Percentiles rank a stretch among this genome's conserved stretches.
Conservation (phyloP, 1,140 invertebrate species). For the Formica selysi region DNA sequence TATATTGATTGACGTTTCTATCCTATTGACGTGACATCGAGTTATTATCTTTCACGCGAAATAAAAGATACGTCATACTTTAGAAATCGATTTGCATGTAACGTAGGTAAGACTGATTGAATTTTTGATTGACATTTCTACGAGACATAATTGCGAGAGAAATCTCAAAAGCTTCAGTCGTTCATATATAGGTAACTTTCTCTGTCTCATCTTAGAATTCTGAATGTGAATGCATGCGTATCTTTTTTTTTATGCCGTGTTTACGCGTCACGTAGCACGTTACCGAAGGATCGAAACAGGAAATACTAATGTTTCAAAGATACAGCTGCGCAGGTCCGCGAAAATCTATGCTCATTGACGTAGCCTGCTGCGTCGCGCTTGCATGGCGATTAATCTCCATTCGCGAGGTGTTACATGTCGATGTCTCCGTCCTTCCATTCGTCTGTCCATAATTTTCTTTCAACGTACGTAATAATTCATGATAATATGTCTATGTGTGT, state of each 20-base stretch:
- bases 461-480: slow-evolving; percentile 70
- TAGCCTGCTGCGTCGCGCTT: slow-evolving; percentile 51
- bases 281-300: background rate
- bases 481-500: slow-evolving; percentile 59
- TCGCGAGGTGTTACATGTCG: slow-evolving; percentile 58
- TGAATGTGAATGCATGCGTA: background rate
- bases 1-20: background rate
- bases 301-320: slow-evolving; percentile 66
- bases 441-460: slow-evolving; percentile 63
- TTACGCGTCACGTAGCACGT: background rate
- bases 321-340: slow-evolving; percentile 79
- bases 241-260: background rate
- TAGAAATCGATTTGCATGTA: background rate
- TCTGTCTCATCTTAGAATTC: background rate
- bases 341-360: slow-evolving; percentile 75
- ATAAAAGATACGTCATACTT: background rate
- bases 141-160: background rate
- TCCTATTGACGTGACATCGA: background rate
- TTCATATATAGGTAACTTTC: too few relatives aligned
- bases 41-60: slow-evolving; percentile 12
- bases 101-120: background rate
- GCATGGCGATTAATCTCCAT: slow-evolving; percentile 64
- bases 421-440: slow-evolving; percentile 38
- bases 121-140: background rate
- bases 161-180: background rate